phyloP scores from a whole-genome alignment of 2,888 invertebrate genomes.

The Cheilosia pagana region DNA sequence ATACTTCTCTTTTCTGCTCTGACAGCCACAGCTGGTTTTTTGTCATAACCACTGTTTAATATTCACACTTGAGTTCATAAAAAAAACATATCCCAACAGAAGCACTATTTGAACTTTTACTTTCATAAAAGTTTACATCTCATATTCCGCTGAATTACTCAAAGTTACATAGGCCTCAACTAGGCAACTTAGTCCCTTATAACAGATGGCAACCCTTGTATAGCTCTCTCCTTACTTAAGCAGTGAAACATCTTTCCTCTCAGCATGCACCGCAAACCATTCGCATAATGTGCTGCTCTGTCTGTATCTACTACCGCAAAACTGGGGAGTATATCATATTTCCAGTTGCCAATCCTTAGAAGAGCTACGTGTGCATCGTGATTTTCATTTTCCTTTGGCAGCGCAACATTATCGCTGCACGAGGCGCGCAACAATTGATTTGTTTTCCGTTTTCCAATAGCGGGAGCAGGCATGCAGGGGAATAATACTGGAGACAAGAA shows the following conservation, averaged over 20 bases:
- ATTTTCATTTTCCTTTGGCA: constrained; percentile 63
- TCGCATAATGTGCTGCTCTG: not conserved
- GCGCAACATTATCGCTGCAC: constrained; percentile 31
- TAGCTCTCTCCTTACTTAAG: too few species aligned
- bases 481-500: constrained; percentile 18
- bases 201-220: too few species aligned
- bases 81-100: too few species aligned
- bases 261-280: constrained; percentile 7
- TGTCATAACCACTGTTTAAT: too few species aligned
- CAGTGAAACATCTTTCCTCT: not conserved
- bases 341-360: constrained; percentile 28
- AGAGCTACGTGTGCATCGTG: constrained; percentile 50
- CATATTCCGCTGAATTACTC: too few species aligned
- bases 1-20: too few species aligned
- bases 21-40: too few species aligned
- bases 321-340: constrained; percentile 36
- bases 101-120: too few species aligned
- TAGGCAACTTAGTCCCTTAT: too few species aligned
- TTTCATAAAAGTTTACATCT: too few species aligned
- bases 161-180: too few species aligned
- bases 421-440: constrained; percentile 57
- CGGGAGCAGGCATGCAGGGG: not conserved
- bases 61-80: too few species aligned
- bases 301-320: not conserved
- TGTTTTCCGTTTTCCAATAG: constrained; percentile 49